phyloP scores from a whole-genome alignment of 2,888 invertebrate genomes.

The Stictocephala bisonia region DNA sequence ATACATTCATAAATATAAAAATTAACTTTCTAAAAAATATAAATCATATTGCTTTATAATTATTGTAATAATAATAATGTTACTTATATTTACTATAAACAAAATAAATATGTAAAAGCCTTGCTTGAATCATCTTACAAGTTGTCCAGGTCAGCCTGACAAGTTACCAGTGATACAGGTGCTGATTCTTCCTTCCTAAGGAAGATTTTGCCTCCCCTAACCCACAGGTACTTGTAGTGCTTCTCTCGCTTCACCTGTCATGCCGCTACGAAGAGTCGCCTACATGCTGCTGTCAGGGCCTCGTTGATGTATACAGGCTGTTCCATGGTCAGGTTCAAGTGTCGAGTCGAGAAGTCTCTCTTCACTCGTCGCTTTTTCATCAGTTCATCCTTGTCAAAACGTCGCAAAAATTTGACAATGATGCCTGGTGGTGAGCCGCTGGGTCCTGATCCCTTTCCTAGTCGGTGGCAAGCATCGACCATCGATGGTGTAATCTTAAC shows the following conservation, averaged over 20 bases:
- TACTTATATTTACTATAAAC: too few relatives aligned
- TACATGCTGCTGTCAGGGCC: not conserved
- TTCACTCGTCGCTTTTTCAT: slow-evolving; percentile 19
- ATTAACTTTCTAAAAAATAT: too few relatives aligned
- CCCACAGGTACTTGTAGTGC: not conserved
- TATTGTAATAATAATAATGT: too few relatives aligned
- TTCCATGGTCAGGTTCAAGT: slow-evolving; percentile 4
- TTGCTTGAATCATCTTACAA: not conserved
- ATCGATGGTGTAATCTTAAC: not conserved
- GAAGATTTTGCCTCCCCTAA: not conserved
- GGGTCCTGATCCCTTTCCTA: not conserved
- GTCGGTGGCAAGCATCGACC: slow-evolving; percentile 10
- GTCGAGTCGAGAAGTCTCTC: slow-evolving; percentile 23
- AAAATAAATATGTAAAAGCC: too few relatives aligned
- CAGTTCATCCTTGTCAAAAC: slow-evolving; percentile 12
- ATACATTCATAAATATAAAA: too few relatives aligned
- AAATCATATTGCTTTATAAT: too few relatives aligned
- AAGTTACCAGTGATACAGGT: too few relatives aligned
- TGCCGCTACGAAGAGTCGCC: slow-evolving; percentile 11
- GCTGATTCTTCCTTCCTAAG: not conserved
- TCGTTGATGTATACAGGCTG: slow-evolving; percentile 29
- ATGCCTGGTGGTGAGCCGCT: slow-evolving; percentile 8
- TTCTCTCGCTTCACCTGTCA: slow-evolving; percentile 6
- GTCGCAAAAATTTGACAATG: slow-evolving; percentile 30
- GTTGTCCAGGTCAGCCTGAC: slow-evolving; percentile 17